A percentile compares a stretch with the other conserved stretches of the same genome.
phyloP scores from a whole-genome alignment of 2,113 vertebrate genomes.

The mouse (Mus musculus) region GRCm39 chr16:22363501-22364000 shows the following conservation, averaged over 20 bases:
- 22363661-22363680: not conserved
- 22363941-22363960: not conserved
- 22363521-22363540: not conserved
- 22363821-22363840: conserved; percentile 8
- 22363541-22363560: not conserved
- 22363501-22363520: not conserved
- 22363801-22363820: not conserved
- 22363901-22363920: conserved; percentile 54
- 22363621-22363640: not conserved
- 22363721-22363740: not conserved
- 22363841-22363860: not conserved
- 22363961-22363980: not conserved
- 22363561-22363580: not conserved
- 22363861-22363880: conserved; percentile 24
- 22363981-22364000: conserved; percentile 42
- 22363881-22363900: conserved; percentile 3
- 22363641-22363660: not conserved
- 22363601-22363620: conserved; percentile 10
- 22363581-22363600: conserved; percentile 26
- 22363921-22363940: conserved; percentile 51
- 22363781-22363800: not conserved
- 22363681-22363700: not conserved
- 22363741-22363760: not conserved
- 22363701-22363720: not conserved
- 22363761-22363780: not conserved